phyloP scores from a whole-genome alignment of 2,888 invertebrate species.

The Lasioglossum malachurum region DNA sequence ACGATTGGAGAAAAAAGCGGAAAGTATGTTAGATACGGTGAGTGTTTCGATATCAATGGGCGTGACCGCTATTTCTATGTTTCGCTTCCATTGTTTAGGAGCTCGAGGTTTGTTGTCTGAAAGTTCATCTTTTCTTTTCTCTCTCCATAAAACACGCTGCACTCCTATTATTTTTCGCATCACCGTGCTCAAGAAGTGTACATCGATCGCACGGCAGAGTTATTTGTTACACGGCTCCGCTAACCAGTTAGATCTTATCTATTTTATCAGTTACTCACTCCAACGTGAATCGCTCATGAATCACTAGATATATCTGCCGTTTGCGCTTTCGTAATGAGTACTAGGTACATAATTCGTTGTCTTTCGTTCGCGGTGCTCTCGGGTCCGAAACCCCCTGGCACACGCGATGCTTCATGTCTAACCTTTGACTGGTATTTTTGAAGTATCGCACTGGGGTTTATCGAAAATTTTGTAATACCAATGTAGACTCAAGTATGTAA shows the following conservation, averaged over 20 bases:
- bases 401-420: not conserved
- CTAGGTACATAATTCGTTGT: not conserved
- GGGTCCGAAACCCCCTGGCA: not conserved
- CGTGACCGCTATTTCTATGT: constrained; percentile 73
- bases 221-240: constrained; percentile 26
- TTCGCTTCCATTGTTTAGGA: constrained; percentile 14
- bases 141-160: no score
- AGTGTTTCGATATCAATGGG: constrained; percentile 81
- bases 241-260: constrained; percentile 74
- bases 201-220: not conserved
- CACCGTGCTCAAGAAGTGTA: not conserved
- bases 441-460: no score
- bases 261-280: constrained; percentile 80
- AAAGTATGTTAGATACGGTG: constrained; percentile 82
- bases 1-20: constrained; percentile 66
- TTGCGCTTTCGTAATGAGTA: constrained; percentile 47
- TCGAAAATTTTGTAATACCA: no score
- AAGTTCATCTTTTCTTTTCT: not conserved
- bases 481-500: no score
- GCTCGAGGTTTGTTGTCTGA: not conserved
- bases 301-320: constrained; percentile 58
- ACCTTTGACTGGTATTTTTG: not conserved
- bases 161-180: not conserved
- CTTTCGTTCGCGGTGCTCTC: not conserved
- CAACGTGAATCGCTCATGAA: constrained; percentile 68